Evolutionary conservation across 2,113 vertebrate species (phyloP).

Genomic region (Pelvicachromis taeniatus): DNA sequence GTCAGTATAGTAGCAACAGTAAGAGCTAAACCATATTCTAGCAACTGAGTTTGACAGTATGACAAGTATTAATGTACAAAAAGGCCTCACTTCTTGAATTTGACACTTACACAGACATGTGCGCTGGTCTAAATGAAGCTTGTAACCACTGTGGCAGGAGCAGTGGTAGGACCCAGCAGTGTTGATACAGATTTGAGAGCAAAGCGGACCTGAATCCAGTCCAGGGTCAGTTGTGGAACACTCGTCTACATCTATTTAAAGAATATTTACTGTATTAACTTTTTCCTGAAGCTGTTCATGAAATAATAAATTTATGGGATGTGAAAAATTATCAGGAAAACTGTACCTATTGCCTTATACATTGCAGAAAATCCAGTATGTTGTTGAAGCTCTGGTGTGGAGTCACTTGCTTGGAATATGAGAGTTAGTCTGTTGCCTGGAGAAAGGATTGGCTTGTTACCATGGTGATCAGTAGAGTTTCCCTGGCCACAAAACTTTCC

Average conservation of each 20-base stretch:
- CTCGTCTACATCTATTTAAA: conserved; percentile 64
- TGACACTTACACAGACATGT: conserved; percentile 79
- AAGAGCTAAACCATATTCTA: neutral
- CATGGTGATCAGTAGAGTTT: conserved; percentile 73
- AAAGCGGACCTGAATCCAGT: conserved; percentile 58
- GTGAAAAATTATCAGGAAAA: neutral
- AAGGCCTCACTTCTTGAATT: neutral
- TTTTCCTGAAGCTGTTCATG: neutral
- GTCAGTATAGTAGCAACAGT: neutral
- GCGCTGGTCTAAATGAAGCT: conserved; percentile 76
- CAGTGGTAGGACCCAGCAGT: conserved; percentile 87
- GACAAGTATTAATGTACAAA: neutral
- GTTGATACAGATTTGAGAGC: conserved; percentile 90
- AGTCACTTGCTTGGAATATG: conserved; percentile 79
- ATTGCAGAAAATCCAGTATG: conserved; percentile 81
- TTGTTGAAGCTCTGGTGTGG: conserved; percentile 76
- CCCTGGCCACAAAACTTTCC: conserved; percentile 80
- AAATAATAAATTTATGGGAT: neutral
- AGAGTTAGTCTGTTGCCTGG: conserved; percentile 80
- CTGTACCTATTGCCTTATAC: conserved; percentile 83
- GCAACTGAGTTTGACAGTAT: neutral
- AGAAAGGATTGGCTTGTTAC: conserved; percentile 71
- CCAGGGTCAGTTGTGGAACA: conserved; percentile 40
- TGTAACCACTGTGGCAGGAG: conserved; percentile 81
- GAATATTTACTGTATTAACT: neutral